Base-by-base conservation (phyloP, 2,888 invertebrate species). In the Xanthorhoe designata region DNA sequence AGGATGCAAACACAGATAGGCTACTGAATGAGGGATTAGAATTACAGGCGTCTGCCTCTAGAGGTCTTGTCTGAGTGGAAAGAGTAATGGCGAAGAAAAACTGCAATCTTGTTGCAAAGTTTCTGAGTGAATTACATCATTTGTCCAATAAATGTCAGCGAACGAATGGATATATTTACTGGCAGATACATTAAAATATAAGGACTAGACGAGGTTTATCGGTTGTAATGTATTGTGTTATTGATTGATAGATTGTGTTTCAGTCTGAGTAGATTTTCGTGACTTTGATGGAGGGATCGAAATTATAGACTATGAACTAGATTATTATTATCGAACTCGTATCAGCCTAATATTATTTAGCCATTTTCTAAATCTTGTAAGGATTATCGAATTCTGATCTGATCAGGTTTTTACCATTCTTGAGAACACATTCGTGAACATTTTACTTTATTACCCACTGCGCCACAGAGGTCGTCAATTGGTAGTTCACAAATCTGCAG, bases 1-100 rank as follows among this genome's bases (percentile, higher is more conserved):
- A 90, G 87, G 91, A 92, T 92, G 91, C 88, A 92, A 92, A 92
- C 88, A 91, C 78, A 89, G 92, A 92, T 92, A 92, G 84, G 78
- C 81, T 78, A 79, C 76, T 87, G 90, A 91, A 91, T 90, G 86
- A 81, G 76, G 80, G 84, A 88, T 88, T 87, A 84, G 82, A 75
- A 78, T 77, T 76, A 59, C 42, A 59, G 76, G 71, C 75, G 71
- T 70, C 71, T 71, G 73, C 69, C 58, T 49, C 45, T 18, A 50
- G 49, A 10, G 57, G 52, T 54, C 53, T 61, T 62, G 62, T 54
- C 55, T 52, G 58, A 19, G 59, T 19, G 35, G 47, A 9, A 17
- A 53, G 38, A 58, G 24, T 53, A 45, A 51, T 32, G 7, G 61
- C 52, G 55, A 13, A 54, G 18, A 13, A 47, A 58, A 57, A 32